Conservation (phyloP, 2,797 vertebrate species). For the Xiphorhynchus erythropygius region DNA sequence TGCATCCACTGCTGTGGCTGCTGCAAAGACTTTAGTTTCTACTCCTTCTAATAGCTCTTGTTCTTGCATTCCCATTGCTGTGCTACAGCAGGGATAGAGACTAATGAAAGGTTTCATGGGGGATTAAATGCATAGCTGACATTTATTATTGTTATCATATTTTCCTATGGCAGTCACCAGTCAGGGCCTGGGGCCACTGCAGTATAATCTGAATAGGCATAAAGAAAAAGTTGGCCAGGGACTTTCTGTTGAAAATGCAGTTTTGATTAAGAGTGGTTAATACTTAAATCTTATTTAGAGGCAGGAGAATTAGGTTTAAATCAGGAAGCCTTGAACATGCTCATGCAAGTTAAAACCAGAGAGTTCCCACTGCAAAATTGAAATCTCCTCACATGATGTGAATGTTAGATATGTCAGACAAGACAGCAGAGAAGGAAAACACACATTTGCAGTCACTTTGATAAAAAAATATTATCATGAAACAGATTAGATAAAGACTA, state of each 20-base stretch:
- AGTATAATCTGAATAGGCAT: background rate
- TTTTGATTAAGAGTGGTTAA: conserved; percentile 11
- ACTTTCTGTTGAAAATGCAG: background rate
- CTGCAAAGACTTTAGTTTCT: background rate
- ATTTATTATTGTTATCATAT: background rate
- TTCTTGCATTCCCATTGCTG: background rate
- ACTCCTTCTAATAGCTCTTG: background rate
- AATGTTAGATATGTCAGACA: background rate
- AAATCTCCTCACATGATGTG: background rate
- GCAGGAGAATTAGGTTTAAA: background rate
- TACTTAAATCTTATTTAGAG: background rate
- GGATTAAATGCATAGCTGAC: background rate
- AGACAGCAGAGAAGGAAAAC: background rate
- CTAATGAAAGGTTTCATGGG: background rate
- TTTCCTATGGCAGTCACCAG: background rate
- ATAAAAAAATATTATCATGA: background rate
- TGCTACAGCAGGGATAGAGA: background rate
- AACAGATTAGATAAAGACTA: background rate
- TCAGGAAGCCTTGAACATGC: background rate
- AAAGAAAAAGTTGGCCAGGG: background rate
- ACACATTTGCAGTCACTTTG: background rate
- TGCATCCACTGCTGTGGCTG: background rate
- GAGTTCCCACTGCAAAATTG: background rate
- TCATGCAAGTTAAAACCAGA: background rate
- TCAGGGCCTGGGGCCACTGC: background rate